phyloP scores from a whole-genome alignment of 2,113 vertebrate species.

The Ceyx cyanopectus region DNA sequence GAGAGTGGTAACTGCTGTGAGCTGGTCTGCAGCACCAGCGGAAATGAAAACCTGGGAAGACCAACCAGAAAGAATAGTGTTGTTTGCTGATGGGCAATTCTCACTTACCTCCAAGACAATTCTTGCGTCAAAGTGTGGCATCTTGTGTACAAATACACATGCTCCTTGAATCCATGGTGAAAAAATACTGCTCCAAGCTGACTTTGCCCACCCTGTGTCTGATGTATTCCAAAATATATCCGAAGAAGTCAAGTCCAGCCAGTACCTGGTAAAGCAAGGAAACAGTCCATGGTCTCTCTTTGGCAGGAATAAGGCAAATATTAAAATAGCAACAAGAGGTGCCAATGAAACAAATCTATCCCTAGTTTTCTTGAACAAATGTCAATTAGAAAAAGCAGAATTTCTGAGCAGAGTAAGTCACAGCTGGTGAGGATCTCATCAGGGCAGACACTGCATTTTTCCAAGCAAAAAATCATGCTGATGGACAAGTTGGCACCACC shows the following conservation, averaged over 20 bases:
- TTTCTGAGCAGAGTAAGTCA: not conserved
- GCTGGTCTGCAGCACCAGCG: not conserved
- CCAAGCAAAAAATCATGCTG: not conserved
- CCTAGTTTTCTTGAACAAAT: not conserved
- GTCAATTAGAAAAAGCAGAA: not conserved
- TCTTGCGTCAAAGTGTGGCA: conserved; percentile 78
- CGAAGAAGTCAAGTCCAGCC: conserved; percentile 81
- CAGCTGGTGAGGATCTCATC: not conserved
- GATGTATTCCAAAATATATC: conserved; percentile 85
- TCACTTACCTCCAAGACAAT: conserved; percentile 78
- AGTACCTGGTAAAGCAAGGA: conserved; percentile 73
- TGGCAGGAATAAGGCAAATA: not conserved
- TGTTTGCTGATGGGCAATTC: not conserved
- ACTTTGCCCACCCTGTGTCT: conserved; percentile 86
- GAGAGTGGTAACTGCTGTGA: not conserved
- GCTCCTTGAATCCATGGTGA: conserved; percentile 84
- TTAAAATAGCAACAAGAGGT: not conserved
- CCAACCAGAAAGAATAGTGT: not conserved
- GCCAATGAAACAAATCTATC: not conserved
- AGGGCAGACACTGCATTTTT: not conserved
- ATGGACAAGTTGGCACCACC: not conserved
- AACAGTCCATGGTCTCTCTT: not conserved
- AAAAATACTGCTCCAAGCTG: conserved; percentile 84
- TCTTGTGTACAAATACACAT: conserved; percentile 80
- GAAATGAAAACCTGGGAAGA: not conserved